A percentile compares a stretch with the other conserved stretches of the same genome.
phyloP scores from a whole-genome alignment of 2,113 vertebrate species.

The Varanus komodoensis region DNA sequence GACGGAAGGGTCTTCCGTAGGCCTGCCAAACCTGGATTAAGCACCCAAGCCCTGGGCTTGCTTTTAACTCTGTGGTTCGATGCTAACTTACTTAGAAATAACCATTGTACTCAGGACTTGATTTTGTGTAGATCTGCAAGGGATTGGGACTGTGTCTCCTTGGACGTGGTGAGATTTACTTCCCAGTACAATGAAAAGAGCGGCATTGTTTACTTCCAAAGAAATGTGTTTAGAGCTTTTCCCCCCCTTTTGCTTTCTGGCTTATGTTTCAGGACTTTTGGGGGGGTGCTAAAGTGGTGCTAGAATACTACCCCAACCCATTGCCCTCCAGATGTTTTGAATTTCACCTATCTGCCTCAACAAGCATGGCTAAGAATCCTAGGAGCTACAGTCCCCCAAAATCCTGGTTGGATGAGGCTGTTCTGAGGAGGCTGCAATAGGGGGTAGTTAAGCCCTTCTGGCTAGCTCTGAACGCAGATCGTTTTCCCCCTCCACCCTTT shows the following conservation, averaged over 20 bases:
- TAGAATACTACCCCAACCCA: too few relatives aligned
- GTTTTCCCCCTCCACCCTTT: neutral
- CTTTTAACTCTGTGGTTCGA: neutral
- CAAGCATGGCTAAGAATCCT: too few relatives aligned
- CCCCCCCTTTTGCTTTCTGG: neutral
- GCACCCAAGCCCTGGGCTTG: neutral
- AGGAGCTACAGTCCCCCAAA: too few relatives aligned
- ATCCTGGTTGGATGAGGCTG: too few relatives aligned
- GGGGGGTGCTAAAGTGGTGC: neutral
- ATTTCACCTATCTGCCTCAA: too few relatives aligned
- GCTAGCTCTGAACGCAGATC: too few relatives aligned
- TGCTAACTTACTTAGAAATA: neutral
- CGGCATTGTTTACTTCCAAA: neutral
- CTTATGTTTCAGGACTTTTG: neutral
- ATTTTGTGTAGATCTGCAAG: neutral
- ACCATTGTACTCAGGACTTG: neutral
- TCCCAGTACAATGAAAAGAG: neutral
- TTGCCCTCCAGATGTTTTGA: neutral
- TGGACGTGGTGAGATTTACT: neutral
- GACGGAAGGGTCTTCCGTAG: neutral
- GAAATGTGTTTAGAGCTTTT: neutral
- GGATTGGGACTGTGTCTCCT: neutral
- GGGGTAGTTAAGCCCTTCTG: too few relatives aligned
- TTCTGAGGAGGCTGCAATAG: too few relatives aligned
- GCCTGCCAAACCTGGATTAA: neutral